Base-by-base conservation (phyloP, 2,888 invertebrate genomes). In the Archaeoteleia sp. region DNA sequence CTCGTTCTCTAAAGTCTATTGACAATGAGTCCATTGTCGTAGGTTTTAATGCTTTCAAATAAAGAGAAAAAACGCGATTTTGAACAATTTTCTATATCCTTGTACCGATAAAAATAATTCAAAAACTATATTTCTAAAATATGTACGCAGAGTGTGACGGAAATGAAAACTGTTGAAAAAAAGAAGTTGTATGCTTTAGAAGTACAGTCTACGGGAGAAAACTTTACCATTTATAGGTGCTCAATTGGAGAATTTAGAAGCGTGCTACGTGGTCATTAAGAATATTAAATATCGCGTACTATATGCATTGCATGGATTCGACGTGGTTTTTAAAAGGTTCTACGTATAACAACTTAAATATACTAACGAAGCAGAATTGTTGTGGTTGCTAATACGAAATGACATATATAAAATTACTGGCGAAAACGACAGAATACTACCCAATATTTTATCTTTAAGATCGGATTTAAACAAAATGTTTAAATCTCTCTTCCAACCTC, bases 381-480 rank as follows among this genome's bases (percentile, higher is more conserved):
- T 61, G 10, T 70, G 67, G 67, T 23, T 61, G 10, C 20, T 57
- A n/a, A 39, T 70, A 20, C 70, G 62, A 27, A 20, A 27, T 25
- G 30, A 42, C 9, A 7, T 70, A 1, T 70, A 58, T 35, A 13
- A 23, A 14, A 54, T 69, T 9, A 17, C 2, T 4, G 55, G 67
- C 1, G 58, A 70, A 39, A 25, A 7, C 6, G 58, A 70, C 17
- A 45, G 45, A 48, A 6, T 23, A 5, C 9, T 54, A 7, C 60
- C 62, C 0, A 27, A 8, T 12, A 40, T 68, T 14, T 53, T 23
- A 27, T 46, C 51, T 9, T 51, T 63, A 20, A 7, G 63, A 10
- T 42, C 14, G 3, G 46, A 57, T 25, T 45, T 68, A 39, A n/a
- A n/a, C n/a, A n/a, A n/a, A n/a, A n/a, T n/a, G n/a, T n/a, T n/a